Conservation (phyloP, 2,113 vertebrate genomes). For the Mystacornis crossleyi region DNA sequence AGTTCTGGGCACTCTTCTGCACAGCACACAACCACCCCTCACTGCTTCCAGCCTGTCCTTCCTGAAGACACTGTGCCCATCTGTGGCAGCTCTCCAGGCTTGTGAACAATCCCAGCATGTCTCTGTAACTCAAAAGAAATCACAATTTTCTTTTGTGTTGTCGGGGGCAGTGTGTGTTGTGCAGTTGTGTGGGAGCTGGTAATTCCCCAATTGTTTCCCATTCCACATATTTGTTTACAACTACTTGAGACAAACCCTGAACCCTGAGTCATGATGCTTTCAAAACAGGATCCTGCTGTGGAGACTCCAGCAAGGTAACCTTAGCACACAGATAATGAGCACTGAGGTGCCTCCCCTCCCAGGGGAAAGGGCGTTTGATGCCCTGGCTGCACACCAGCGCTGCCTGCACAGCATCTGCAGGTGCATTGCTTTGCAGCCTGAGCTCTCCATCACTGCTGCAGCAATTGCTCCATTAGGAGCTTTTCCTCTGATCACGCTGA, state of each 20-base stretch:
- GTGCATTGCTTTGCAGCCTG: background rate
- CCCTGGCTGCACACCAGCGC: background rate
- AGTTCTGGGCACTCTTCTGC: background rate
- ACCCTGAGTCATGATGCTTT: background rate
- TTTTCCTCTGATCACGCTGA: background rate
- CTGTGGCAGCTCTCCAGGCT: background rate
- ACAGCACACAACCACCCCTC: background rate
- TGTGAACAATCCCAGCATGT: rapidly evolving
- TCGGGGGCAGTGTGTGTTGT: too few species aligned
- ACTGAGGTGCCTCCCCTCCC: background rate
- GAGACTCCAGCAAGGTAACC: background rate
- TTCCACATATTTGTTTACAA: background rate
- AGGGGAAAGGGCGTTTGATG: background rate
- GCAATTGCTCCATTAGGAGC: background rate
- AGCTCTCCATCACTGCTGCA: background rate
- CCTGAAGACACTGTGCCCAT: background rate
- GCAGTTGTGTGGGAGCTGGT: background rate
- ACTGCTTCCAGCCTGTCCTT: background rate
- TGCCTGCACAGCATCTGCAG: background rate
- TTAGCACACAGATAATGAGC: background rate
- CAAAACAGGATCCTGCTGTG: background rate
- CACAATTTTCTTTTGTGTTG: too few species aligned
- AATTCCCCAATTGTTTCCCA: background rate
- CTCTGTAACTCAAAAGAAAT: background rate
- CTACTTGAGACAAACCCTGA: background rate